phyloP scores from a whole-genome alignment of 1,140 invertebrate genomes.

The Gyrodactylus bullatarudis region DNA sequence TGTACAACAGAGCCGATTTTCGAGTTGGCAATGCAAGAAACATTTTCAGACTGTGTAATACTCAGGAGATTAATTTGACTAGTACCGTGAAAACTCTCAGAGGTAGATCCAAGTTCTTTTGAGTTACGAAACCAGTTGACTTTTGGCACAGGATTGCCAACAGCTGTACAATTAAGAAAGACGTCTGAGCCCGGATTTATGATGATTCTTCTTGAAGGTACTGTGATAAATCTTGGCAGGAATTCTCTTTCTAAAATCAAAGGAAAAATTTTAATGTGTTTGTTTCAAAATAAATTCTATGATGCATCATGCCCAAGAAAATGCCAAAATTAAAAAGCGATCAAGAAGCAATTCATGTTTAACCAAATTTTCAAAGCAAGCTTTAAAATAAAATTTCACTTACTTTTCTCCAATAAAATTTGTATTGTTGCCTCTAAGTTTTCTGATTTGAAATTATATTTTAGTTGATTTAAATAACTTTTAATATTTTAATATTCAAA shows the following conservation, averaged over 20 bases:
- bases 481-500: no score
- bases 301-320: neutral
- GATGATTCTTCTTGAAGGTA: constrained; percentile 3
- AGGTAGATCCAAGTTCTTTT: neutral
- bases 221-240: neutral
- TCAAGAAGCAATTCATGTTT: neutral
- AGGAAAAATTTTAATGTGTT: no score
- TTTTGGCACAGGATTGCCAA: constrained; percentile 11
- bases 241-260: neutral
- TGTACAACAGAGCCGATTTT: neutral
- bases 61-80: neutral
- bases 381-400: no score
- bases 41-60: neutral
- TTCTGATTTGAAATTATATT: no score
- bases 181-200: constrained; percentile 11
- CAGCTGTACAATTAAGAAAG: constrained; percentile 11
- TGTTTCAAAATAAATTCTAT: no score
- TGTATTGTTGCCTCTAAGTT: neutral
- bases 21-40: neutral
- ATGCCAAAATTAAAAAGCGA: neutral
- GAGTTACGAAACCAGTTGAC: constrained; percentile 10
- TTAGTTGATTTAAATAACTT: no score
- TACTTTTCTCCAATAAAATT: neutral
- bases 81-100: neutral
- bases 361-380: neutral